phyloP scores from a whole-genome alignment of 2,888 invertebrate species.

The Caradrina clavipalpis region DNA sequence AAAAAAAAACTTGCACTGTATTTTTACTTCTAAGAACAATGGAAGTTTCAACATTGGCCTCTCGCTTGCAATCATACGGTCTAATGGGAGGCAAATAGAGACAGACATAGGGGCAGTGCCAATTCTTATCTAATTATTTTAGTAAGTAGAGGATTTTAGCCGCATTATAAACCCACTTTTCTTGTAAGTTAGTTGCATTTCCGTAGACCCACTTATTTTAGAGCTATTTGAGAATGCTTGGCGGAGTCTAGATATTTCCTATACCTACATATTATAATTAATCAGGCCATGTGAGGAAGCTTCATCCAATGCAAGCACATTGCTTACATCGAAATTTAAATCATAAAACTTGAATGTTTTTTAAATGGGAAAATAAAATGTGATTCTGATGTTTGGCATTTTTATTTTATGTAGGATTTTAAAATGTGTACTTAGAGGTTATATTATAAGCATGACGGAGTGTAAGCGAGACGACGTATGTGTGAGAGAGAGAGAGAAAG shows the following conservation, averaged over 20 bases:
- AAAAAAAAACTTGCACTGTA: no score
- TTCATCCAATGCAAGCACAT: conserved; percentile 41
- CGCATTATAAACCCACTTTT: background rate
- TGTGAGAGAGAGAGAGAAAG: no score
- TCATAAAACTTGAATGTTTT: conserved; percentile 72
- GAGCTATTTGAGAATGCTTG: conserved; percentile 51
- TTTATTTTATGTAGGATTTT: no score
- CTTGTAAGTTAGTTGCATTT: conserved; percentile 1
- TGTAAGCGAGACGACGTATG: no score
- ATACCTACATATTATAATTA: conserved; percentile 35
- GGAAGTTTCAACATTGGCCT: background rate
- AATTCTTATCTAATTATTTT: conserved; percentile 4
- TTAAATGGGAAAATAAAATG: conserved; percentile 70
- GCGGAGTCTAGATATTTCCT: conserved; percentile 32
- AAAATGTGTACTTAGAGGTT: no score
- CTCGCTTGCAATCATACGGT: background rate
- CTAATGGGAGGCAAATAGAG: background rate
- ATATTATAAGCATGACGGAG: no score
- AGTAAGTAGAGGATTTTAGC: background rate
- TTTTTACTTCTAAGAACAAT: no score
- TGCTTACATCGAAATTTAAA: conserved; percentile 67
- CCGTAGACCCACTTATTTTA: conserved; percentile 22
- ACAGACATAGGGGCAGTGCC: background rate
- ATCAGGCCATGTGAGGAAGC: conserved; percentile 22
- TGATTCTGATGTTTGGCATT: conserved; percentile 52